phyloP scores from a whole-genome alignment of 2,113 vertebrate species.

The Burhinus oedicnemus region DNA sequence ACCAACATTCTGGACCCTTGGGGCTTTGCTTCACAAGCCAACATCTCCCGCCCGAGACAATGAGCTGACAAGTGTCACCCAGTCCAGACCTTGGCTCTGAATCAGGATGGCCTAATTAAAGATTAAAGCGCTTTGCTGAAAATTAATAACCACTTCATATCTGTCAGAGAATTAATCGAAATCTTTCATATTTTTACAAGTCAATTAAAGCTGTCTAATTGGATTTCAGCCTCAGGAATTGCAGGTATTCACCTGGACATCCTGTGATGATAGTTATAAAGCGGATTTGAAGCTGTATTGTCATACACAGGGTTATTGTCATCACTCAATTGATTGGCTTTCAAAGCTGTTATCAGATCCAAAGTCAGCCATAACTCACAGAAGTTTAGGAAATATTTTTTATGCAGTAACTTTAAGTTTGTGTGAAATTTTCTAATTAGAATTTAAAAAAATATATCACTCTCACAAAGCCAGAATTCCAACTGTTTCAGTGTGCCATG shows the following conservation, averaged over 20 bases:
- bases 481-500: background rate
- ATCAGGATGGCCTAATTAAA: background rate
- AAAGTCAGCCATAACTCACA: background rate
- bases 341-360: background rate
- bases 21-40: background rate
- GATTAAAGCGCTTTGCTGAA: background rate
- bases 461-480: background rate
- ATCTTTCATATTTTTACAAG: background rate
- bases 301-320: background rate
- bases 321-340: background rate
- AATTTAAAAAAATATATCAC: background rate
- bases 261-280: background rate
- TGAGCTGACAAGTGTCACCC: background rate
- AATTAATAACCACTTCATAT: background rate
- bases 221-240: background rate
- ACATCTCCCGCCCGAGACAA: rapidly evolving
- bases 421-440: background rate
- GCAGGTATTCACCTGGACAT: background rate
- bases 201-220: background rate
- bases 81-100: background rate
- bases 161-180: background rate
- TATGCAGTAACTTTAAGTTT: background rate
- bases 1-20: background rate
- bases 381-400: background rate
- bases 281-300: background rate